Evolutionary conservation across 1,140 invertebrate species (phyloP).

Genomic region (Monomorium pharaonis): DNA sequence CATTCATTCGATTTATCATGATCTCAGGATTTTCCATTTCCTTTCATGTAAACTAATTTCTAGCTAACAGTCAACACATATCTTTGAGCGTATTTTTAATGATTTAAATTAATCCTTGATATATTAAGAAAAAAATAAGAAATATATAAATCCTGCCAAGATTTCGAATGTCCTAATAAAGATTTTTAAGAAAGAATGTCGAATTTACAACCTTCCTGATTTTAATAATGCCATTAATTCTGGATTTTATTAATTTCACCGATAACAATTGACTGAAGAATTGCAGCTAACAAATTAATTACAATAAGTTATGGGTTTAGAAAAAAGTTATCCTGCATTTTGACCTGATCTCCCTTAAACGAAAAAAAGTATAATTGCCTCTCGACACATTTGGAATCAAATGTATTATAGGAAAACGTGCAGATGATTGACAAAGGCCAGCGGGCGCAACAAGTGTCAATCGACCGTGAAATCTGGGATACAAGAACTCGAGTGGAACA

Average conservation of each 20-base stretch:
- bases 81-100: background rate
- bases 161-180: background rate
- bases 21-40: constrained; percentile 30
- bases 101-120: background rate
- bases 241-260: background rate
- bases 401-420: background rate
- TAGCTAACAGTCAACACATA: background rate
- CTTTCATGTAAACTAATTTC: constrained; percentile 24
- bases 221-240: background rate
- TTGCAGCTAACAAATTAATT: background rate
- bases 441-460: constrained; percentile 72
- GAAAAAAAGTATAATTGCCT: background rate
- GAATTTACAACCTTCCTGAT: background rate
- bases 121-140: background rate
- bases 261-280: background rate
- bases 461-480: constrained; percentile 68
- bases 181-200: background rate
- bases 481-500: constrained; percentile 17
- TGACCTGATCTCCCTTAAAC: background rate
- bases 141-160: too few relatives aligned
- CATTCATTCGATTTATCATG: background rate
- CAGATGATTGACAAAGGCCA: constrained; percentile 62
- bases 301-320: background rate
- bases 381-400: background rate
- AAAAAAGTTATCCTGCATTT: background rate